Conservation (phyloP, 2,113 vertebrate genomes). For the Ellobius talpinus region DNA sequence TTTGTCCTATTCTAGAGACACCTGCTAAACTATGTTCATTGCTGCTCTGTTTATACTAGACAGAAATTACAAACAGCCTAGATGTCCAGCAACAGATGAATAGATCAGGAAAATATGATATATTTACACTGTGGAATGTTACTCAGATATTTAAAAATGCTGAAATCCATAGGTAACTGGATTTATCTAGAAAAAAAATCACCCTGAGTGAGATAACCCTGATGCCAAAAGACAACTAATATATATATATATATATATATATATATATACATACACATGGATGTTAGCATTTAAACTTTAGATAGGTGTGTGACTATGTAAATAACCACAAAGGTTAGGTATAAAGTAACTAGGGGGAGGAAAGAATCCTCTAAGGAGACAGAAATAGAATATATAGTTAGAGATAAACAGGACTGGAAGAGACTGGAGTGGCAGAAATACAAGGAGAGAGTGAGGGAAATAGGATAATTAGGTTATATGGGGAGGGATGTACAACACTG, state of each 20-base stretch:
- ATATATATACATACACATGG: too few relatives aligned
- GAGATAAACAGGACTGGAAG: not conserved
- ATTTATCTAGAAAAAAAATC: not conserved
- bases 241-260: too few relatives aligned
- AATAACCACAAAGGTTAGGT: not conserved
- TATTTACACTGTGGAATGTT: not conserved
- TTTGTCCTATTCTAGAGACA: not conserved
- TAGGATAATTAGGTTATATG: not conserved
- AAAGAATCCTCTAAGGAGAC: not conserved
- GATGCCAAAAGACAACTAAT: not conserved
- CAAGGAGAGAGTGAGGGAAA: not conserved
- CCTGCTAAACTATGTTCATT: not conserved
- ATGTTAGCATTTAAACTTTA: not conserved
- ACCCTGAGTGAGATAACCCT: not conserved
- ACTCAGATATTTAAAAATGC: not conserved
- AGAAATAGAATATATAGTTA: not conserved
- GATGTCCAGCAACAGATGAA: not conserved
- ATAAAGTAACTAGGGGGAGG: not conserved
- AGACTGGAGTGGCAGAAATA: too few relatives aligned
- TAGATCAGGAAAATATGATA: not conserved
- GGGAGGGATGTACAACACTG: not conserved
- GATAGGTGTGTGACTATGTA: not conserved
- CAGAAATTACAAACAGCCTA: not conserved
- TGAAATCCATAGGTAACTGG: not conserved
- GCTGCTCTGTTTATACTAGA: not conserved